Conservation (phyloP, 2,797 vertebrate species). For the Phalloptychus januarius region DNA sequence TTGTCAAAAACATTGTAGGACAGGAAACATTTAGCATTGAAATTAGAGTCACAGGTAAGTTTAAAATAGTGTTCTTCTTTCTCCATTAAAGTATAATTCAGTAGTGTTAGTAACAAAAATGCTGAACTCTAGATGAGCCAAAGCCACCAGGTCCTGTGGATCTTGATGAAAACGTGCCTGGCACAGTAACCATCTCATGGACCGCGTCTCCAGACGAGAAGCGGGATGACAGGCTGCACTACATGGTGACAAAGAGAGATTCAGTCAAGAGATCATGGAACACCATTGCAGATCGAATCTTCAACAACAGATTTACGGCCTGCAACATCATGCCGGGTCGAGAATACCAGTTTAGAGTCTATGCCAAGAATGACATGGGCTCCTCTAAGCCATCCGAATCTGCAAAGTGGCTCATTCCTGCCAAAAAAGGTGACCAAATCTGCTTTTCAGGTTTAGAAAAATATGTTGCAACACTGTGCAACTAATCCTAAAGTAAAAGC, state of each 20-base stretch:
- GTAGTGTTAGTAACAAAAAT: not conserved
- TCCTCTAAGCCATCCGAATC: slow-evolving; percentile 85
- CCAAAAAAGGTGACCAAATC: slow-evolving; percentile 81
- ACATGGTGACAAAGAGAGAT: slow-evolving; percentile 86
- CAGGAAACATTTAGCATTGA: slow-evolving; percentile 84
- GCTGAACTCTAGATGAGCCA: slow-evolving; percentile 82
- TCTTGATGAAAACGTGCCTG: slow-evolving; percentile 85
- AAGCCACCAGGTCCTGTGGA: slow-evolving; percentile 86
- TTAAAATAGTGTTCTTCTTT: slow-evolving; percentile 1
- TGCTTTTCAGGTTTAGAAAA: not conserved
- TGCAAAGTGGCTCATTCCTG: slow-evolving; percentile 83
- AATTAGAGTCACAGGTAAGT: slow-evolving; percentile 88
- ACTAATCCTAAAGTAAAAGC: not conserved
- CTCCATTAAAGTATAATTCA: not conserved
- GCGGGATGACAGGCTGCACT: slow-evolving; percentile 83
- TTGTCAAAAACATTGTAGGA: slow-evolving; percentile 81
- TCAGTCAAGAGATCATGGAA: slow-evolving; percentile 83
- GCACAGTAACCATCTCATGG: slow-evolving; percentile 90
- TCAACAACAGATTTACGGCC: slow-evolving; percentile 90
- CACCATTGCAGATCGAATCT: slow-evolving; percentile 83
- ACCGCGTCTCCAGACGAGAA: slow-evolving; percentile 87
- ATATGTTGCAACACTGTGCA: too few species aligned
- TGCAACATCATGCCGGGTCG: slow-evolving; percentile 86
- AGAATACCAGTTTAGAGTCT: slow-evolving; percentile 90
- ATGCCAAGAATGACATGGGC: slow-evolving; percentile 90